A percentile compares a stretch with the other conserved stretches of the same genome.
These are phyloP conservation scores for Phoebastria nigripes DNA, from an alignment of 2,797 vertebrate genomes.

Conservation along the genomic window DNA sequence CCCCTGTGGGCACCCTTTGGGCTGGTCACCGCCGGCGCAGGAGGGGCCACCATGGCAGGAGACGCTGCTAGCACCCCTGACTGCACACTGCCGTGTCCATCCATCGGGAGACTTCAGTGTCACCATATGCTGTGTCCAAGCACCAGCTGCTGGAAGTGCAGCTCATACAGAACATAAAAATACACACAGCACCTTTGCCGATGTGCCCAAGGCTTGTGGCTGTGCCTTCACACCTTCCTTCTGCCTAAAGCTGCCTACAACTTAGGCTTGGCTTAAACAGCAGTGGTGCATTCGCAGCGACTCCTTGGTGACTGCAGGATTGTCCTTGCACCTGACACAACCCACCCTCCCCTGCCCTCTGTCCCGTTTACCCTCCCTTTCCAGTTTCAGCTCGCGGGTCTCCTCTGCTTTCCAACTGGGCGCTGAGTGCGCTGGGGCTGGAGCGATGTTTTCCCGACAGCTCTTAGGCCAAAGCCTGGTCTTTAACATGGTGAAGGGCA, in stretches of 20 bases:
- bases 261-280: not conserved
- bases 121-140: fast-evolving
- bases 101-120: not conserved
- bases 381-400: not conserved
- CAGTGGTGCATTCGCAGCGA: fast-evolving
- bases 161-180: not conserved
- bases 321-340: not conserved
- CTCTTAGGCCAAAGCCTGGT: not conserved
- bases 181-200: fast-evolving
- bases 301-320: fast-evolving
- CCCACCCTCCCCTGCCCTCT: fast-evolving
- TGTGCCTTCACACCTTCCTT: fast-evolving
- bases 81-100: fast-evolving
- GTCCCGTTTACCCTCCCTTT: not conserved
- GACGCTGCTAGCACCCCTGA: not conserved
- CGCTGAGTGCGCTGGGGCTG: fast-evolving
- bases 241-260: not conserved
- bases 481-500: fast-evolving
- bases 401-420: not conserved
- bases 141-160: not conserved
- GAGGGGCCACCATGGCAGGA: fast-evolving
- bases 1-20: not conserved
- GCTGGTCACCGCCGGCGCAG: fast-evolving
- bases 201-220: fast-evolving
- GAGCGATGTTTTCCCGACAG: not conserved